Evolutionary conservation across 2,113 vertebrate species (phyloP).

Genomic region (Ciconia boyciana): DNA sequence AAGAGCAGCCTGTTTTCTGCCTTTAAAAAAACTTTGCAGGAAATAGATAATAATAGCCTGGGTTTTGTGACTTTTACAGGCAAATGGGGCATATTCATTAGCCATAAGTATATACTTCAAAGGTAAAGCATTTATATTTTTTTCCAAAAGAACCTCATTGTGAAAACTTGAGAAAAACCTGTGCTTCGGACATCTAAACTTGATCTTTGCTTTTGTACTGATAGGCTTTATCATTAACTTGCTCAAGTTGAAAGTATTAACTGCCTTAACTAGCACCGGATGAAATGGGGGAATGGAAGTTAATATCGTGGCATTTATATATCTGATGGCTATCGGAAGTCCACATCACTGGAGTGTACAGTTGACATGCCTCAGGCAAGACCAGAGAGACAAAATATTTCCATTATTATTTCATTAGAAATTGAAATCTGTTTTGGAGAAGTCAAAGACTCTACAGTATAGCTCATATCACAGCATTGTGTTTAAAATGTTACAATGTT

Average conservation of each 20-base stretch:
- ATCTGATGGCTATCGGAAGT: not conserved
- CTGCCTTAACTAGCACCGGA: not conserved
- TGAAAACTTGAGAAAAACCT: not conserved
- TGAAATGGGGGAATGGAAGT: not conserved
- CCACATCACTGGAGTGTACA: not conserved
- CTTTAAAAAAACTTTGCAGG: not conserved
- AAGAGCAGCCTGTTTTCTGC: not conserved
- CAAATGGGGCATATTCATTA: not conserved
- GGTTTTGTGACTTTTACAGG: not conserved
- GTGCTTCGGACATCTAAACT: not conserved
- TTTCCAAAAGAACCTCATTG: not conserved
- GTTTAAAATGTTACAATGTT: slow-evolving; percentile 42
- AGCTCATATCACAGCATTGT: not conserved
- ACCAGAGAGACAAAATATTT: not conserved
- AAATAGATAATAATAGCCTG: not conserved
- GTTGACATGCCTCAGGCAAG: not conserved
- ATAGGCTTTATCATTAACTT: not conserved
- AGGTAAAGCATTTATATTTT: not conserved
- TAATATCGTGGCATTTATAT: not conserved
- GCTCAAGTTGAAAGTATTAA: not conserved
- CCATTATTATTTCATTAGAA: slow-evolving; percentile 5
- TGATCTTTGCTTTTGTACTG: not conserved
- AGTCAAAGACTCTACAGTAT: not conserved
- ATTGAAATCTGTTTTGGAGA: not conserved
- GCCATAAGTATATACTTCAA: not conserved